Base-by-base conservation (phyloP, 2,113 vertebrate species). In the Abramis brama region DNA sequence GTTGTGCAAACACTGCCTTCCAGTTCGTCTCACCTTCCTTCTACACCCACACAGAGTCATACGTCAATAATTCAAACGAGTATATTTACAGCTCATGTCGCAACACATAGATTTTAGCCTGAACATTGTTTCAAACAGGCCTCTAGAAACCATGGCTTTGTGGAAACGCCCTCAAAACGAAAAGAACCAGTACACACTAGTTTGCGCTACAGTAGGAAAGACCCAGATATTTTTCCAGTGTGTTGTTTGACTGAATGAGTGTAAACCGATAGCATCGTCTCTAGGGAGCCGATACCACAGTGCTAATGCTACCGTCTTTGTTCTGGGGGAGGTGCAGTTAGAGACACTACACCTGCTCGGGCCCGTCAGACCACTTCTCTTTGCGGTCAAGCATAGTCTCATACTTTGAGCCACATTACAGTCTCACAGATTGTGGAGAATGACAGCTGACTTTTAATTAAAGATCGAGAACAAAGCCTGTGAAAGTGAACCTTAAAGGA, bases 331-430 rank as follows among this genome's bases (percentile, higher is more conserved):
- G 55, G 66, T 64, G 59, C 45, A 4, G 43, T 19, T 75, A 71
- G 30, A 60, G 45, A 25, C 23, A 30, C 6, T n/a, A 78, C 75
- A 62, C 71, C 84, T 73, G 77, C 80, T 71, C 59, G 13, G 43
- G 83, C 84, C 76, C 64, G 68, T 88, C 75, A 77, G 75, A 86
- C 85, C 30, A 50, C 81, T 88, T 86, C 68, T 77, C 30, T 62
- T 52, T 64, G 21, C 25, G 21, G 85, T 36, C 60, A 45, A 62
- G 50, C n/a, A n/a, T 25, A n/a, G 9, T 57, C 50, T 85, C 79
- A 57, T 33, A 62, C 68, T 36, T 36, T 39, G 70, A 83, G 21
- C 55, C 82, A 84, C 59, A 80, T 50, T 64, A 52, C 19, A 75
- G 21, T 33, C 45, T 23, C 66, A 1, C 9, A 23, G 55, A 52